Evolutionary conservation across 2,113 vertebrate genomes (phyloP).

Genomic region (Gila orcuttii): DNA sequence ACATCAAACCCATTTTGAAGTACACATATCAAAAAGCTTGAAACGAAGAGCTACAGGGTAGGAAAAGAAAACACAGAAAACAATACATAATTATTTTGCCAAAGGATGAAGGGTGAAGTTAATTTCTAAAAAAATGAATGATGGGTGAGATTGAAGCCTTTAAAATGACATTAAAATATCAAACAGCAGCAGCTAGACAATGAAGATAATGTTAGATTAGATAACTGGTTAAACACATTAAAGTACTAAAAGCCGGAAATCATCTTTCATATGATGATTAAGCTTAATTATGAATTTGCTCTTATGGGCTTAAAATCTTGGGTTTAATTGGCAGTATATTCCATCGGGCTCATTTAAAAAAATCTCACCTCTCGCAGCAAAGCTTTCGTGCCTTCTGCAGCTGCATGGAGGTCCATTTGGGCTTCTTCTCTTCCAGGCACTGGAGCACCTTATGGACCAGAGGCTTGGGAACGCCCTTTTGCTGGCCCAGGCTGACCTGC

Average conservation of each 20-base stretch:
- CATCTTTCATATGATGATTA: not conserved
- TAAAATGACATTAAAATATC: not conserved
- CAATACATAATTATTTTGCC: not conserved
- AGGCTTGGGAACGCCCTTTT: conserved; percentile 82
- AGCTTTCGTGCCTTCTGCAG: conserved; percentile 86
- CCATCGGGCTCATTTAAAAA: not conserved
- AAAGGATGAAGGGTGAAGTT: conserved; percentile 7
- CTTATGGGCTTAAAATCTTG: not conserved
- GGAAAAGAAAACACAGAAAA: not conserved
- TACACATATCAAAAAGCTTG: not conserved
- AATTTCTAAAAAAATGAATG: not conserved
- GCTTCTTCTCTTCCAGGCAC: conserved; percentile 84
- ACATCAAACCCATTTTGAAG: conserved; percentile 20
- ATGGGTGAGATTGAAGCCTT: not conserved
- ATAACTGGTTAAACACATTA: not conserved
- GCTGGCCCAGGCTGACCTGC: conserved; percentile 81
- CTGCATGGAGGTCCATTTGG: conserved; percentile 88
- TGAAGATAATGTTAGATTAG: not conserved
- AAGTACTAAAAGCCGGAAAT: not conserved
- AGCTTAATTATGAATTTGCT: not conserved
- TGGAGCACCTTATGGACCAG: conserved; percentile 85
- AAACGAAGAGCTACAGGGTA: not conserved
- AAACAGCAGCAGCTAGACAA: not conserved
- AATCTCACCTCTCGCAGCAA: conserved; percentile 84
- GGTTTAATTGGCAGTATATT: not conserved